Evolutionary conservation across 2,113 vertebrate genomes (phyloP), one percentile per base, ranked within the genome.

Genomic region (Apus apus): DNA sequence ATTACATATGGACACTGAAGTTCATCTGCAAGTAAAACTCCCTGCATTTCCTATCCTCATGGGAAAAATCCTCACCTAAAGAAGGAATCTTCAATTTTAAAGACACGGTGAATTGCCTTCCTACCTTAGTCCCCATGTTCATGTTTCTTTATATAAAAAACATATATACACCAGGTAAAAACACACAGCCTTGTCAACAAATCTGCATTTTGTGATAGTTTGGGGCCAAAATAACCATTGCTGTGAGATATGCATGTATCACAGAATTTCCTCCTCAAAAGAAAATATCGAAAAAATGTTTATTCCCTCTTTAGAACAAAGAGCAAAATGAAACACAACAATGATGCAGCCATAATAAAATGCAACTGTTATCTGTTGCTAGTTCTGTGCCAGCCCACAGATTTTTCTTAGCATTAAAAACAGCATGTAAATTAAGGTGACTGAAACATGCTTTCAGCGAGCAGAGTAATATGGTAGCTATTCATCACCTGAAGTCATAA

Each of bases 401-500:
- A 98, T 98, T 98, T 98, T 97, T 97, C 96, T 98, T 98, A 97
- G 97, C 98, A 98, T 98, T 98, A 97, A 96, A 96, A 96, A 91
- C 87, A 95, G 96, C 97, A 99, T 99, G 99, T 98, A 99, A 99
- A 99, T 99, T 98, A 99, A 98, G 98, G 99, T 99, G 98, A 99
- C 96, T 97, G 98, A 98, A 98, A 98, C 98, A 98, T 98, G 98
- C 98, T 99, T 99, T 98, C 98, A 99, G 98, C 97, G 94, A 98
- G 97, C 98, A 98, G 98, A 98, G 97, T 98, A 97, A 98, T 98
- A 97, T 96, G 91, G 98, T 98, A 98, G 99, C 99, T 98, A 99
- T 99, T 99, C 99, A 99, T 99, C 99, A 99, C 98, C 97, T 98
- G 98, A 97, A 98, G 98, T 98, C 98, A 98, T 98, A 99, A 99